Evolutionary conservation across 2,888 invertebrate genomes (phyloP), one percentile per base, ranked within the genome.

Genomic region (Cybosia mesomella): DNA sequence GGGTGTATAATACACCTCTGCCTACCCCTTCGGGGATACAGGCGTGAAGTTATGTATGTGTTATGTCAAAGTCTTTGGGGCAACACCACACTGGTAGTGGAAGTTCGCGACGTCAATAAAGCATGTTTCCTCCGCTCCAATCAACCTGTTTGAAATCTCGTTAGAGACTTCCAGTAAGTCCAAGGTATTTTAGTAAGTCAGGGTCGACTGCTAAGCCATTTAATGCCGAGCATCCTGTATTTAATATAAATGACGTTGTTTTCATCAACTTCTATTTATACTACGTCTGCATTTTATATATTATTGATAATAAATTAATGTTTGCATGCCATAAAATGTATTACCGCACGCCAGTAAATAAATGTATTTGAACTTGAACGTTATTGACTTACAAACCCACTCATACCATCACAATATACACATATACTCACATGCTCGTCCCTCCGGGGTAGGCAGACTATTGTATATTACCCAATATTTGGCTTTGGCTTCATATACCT

Each of bases 341-440:
- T 36, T 36, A 13, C 49, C 18, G n/a, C 49, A 49, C n/a, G 49
- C 18, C 49, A n/a, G 43, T 49, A 18, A n/a, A 49, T 9, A n/a
- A 49, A 49, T 18, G 49, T n/a, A 49, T 49, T 49, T 49, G 49
- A 49, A 49, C 49, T 49, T 49, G 49, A 49, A 49, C 49, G 49
- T 49, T 49, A 49, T 49, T 49, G 49, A 49, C 18, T 49, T n/a
- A 49, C 18, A 49, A 49, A 49, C 49, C n/a, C 49, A 43, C 18
- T 15, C 15, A 13, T 15, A 13, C 0, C 4, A 0, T 13, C 2
- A 2, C 2, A 2, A 13, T 36, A 36, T 36, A 36, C 13, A 39
- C 39, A 39, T 15, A 39, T 15, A 34, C 2, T 1, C 36, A 36
- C 13, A 1, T 36, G 13, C 11, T 10, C 36, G 3, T 39, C 0